Percentiles rank a stretch among this genome's conserved stretches.
Evolutionary conservation across 1,140 invertebrate genomes (phyloP).

Genomic region (Aphelenchoides avenae): DNA sequence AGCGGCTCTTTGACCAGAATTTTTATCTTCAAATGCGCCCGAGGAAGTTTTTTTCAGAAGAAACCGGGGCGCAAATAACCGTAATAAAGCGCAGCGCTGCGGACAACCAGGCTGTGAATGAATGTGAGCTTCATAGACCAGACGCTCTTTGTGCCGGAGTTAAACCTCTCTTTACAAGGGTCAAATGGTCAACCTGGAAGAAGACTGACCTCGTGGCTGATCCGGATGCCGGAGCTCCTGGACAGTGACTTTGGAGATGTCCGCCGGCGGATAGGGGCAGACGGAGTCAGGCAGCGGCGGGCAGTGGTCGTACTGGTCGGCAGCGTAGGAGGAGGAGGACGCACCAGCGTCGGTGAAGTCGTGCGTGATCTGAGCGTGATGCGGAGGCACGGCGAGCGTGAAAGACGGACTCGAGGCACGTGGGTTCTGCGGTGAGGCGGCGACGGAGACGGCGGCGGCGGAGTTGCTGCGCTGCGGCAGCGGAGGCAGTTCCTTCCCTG

Average conservation of each 20-base stretch:
- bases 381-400: slow-evolving; percentile 47
- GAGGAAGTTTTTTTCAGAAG: no score
- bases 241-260: slow-evolving; percentile 56
- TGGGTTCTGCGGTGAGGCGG: slow-evolving; percentile 1
- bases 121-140: no score
- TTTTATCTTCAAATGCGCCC: no score
- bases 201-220: slow-evolving; percentile 48
- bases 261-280: slow-evolving; percentile 57
- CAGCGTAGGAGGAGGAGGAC: slow-evolving; percentile 3
- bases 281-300: slow-evolving; percentile 54
- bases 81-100: no score
- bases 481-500: neutral
- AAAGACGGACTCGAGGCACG: slow-evolving; percentile 51
- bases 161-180: neutral
- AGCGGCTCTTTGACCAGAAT: no score
- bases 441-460: slow-evolving; percentile 20
- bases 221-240: slow-evolving; percentile 55
- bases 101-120: no score
- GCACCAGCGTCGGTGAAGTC: slow-evolving; percentile 45
- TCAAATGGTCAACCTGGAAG: slow-evolving; percentile 1
- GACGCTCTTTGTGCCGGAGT: no score
- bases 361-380: slow-evolving; percentile 50
- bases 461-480: neutral
- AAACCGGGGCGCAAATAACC: no score
- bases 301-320: neutral